Base-by-base conservation (phyloP, 2,797 vertebrate genomes). In the Rallus crepitans region DNA sequence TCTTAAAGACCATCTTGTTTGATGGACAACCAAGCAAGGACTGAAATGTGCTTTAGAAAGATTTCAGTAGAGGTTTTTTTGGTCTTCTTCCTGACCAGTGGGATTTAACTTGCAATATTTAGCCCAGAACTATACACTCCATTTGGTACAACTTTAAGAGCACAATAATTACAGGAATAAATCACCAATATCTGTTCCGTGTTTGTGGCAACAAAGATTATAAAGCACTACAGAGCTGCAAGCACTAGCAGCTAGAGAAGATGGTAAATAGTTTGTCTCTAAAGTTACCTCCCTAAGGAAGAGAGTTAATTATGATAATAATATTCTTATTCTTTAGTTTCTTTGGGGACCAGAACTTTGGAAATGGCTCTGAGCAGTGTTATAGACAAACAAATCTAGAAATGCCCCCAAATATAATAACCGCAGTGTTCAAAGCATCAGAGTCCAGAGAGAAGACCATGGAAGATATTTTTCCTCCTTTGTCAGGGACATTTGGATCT, bases 81-180 rank as follows among this genome's bases (percentile, higher is more conserved):
- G 69, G 50, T 28, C 50, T 75, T 31, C n/a, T 79, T 75, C 30
- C 65, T 93, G 75, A 80, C 84, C 83, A 68, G 40, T 35, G 91
- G 73, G 81, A 90, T 94, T 95, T 88, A 69, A 91, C 77, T 92
- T 48, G 10, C 64, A 78, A 25, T 65, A 48, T 79, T 89, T 86
- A 89, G 55, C 70, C 48, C 64, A 65, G 78, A 94, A 39, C 56
- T 56, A 28, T 59, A 81, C 64, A 23, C 80, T 91, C 59, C 23
- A 59, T 79, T 94, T 91, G 40, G 77, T 94, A 64, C 53, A 69
- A 52, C 56, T 94, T 94, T 94, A 95, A 76, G 30, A 96, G 65
- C 76, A 69, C 42, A 60, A 40, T 96, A 97, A 97, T 97, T 97
- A 90, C 71, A 83, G 63, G 39, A 95, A 95, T 97, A 97, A 96